Evolutionary conservation across 2,797 vertebrate species (phyloP).

Genomic region (Melopsittacus undulatus): DNA sequence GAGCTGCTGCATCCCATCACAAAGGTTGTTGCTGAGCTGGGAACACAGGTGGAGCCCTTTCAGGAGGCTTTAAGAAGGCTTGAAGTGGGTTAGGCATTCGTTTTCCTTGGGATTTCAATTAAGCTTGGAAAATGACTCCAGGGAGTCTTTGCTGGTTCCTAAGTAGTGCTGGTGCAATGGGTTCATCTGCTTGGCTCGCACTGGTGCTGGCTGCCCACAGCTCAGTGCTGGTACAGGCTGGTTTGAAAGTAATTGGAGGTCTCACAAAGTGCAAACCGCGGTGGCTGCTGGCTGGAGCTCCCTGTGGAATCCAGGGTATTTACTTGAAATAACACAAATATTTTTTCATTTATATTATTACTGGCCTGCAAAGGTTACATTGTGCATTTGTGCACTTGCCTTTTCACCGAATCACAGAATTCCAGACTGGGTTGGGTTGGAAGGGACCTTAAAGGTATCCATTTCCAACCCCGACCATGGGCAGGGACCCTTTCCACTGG

Average conservation of each 20-base stretch:
- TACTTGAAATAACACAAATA: not conserved
- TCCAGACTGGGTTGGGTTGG: not conserved
- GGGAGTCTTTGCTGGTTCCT: not conserved
- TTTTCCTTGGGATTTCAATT: not conserved
- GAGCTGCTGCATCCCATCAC: not conserved
- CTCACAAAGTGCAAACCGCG: not conserved
- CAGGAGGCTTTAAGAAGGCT: not conserved
- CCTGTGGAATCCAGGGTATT: not conserved
- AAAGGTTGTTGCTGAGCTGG: not conserved
- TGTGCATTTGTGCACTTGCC: not conserved
- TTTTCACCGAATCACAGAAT: not conserved
- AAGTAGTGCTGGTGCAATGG: fast-evolving
- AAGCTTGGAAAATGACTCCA: not conserved
- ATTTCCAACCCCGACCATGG: fast-evolving
- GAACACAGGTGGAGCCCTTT: not conserved
- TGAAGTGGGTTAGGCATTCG: not conserved
- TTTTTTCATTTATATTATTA: not conserved
- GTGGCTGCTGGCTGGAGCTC: not conserved
- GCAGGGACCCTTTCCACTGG: not conserved
- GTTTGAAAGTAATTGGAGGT: not conserved
- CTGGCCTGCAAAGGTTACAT: not conserved
- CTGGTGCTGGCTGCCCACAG: fast-evolving
- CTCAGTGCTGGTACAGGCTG: fast-evolving
- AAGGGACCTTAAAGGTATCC: not conserved
- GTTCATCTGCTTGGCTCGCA: not conserved